Evolutionary conservation across 2,888 invertebrate genomes (phyloP).

Genomic region (Trimorus sp.): DNA sequence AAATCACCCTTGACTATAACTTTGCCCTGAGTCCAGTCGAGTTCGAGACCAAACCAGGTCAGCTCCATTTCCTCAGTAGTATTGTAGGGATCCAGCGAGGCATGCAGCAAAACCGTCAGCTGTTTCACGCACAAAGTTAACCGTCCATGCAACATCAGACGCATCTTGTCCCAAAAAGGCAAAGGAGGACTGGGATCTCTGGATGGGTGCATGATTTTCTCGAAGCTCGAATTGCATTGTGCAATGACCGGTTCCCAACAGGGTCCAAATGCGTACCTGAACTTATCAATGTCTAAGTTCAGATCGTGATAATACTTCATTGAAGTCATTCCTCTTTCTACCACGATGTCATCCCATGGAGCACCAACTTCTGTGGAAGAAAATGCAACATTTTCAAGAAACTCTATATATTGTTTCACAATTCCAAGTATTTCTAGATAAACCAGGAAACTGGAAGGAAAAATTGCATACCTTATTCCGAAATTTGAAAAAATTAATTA

Average conservation of each 20-base stretch:
- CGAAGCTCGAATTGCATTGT: slow-evolving; percentile 93
- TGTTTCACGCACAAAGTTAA: slow-evolving; percentile 93
- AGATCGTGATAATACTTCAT: slow-evolving; percentile 99
- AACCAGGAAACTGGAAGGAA: too few relatives aligned
- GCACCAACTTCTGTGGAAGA: slow-evolving; percentile 84
- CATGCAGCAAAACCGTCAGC: slow-evolving; percentile 95
- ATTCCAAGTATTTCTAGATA: too few relatives aligned
- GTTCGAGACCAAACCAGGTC: slow-evolving; percentile 95
- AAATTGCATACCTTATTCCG: too few relatives aligned
- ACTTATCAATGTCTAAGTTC: slow-evolving; percentile 94
- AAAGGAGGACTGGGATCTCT: slow-evolving; percentile 96
- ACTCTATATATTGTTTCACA: too few relatives aligned
- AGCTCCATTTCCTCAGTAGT: slow-evolving; percentile 99
- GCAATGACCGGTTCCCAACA: slow-evolving; percentile 99
- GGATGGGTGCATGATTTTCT: slow-evolving; percentile 93
- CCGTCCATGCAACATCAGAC: slow-evolving; percentile 95
- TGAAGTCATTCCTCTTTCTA: slow-evolving; percentile 96
- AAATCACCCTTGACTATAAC: slow-evolving; percentile 96
- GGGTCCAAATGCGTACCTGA: slow-evolving; percentile 97
- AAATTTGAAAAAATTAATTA: too few relatives aligned
- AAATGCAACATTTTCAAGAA: too few relatives aligned
- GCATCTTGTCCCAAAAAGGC: slow-evolving; percentile 98
- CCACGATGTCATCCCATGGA: slow-evolving; percentile 92
- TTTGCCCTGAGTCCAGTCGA: slow-evolving; percentile 98
- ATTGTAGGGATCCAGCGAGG: slow-evolving; percentile 98